These are phyloP conservation scores for Clytia hemisphaerica DNA, from an alignment of 30 jellyfish, hydroid and myxozoan genomes.

Conservation along the genomic window DNA sequence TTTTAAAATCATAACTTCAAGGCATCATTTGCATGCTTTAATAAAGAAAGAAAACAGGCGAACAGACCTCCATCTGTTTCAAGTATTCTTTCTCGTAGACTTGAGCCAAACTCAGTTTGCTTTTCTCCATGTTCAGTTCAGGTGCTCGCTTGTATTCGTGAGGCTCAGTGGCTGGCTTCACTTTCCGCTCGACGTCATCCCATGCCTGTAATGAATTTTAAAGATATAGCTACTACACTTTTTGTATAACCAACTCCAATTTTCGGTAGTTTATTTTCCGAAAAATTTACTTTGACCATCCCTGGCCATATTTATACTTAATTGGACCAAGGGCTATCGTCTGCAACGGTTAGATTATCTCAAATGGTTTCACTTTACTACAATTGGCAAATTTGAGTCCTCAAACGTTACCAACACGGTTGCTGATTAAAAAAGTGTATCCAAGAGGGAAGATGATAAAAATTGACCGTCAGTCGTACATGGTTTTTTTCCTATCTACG, in stretches of 20 bases:
- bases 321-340: neutral
- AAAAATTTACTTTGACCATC: too few relatives aligned
- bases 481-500: too few relatives aligned
- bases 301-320: neutral
- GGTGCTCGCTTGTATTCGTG: conserved; percentile 64
- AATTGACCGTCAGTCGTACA: too few relatives aligned
- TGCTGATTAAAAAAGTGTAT: too few relatives aligned
- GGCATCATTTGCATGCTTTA: too few relatives aligned
- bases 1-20: too few relatives aligned
- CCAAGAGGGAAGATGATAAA: too few relatives aligned
- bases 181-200: conserved; percentile 98
- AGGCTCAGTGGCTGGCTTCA: conserved; percentile 66
- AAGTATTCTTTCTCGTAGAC: conserved; percentile 89
- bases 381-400: too few relatives aligned
- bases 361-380: neutral
- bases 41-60: too few relatives aligned
- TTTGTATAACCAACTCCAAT: too few relatives aligned
- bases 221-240: neutral
- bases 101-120: conserved; percentile 86
- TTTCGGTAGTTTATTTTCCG: too few relatives aligned
- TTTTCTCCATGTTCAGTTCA: conserved; percentile 67
- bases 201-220: conserved; percentile 77
- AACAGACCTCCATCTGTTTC: conserved; percentile 70
- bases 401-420: too few relatives aligned
- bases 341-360: neutral